phyloP scores from a whole-genome alignment of 2,113 vertebrate species.

The Meriones unguiculatus region DNA sequence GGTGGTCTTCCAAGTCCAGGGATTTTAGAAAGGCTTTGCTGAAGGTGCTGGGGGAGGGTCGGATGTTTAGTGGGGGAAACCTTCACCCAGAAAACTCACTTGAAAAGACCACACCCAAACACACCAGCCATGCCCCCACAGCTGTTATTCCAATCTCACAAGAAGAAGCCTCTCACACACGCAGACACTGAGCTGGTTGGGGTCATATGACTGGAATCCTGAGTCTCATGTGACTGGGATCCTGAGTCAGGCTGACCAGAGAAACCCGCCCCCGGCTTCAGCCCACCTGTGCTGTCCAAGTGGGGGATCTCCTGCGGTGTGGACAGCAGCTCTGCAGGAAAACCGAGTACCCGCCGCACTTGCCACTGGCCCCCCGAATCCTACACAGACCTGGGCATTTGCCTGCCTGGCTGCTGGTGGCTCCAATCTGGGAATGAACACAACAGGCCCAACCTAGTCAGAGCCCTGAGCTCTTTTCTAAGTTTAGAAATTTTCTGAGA shows the following conservation, averaged over 20 bases:
- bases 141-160: too few relatives aligned
- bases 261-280: accelerated
- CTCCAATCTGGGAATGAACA: not conserved
- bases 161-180: not conserved
- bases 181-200: not conserved
- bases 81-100: not conserved
- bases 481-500: conserved; percentile 65
- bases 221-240: not conserved
- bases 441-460: accelerated
- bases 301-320: not conserved
- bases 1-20: not conserved
- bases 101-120: not conserved
- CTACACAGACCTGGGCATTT: not conserved
- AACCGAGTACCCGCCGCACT: accelerated
- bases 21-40: not conserved
- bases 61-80: not conserved
- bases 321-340: not conserved
- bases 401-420: conserved; percentile 47
- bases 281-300: accelerated
- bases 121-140: not conserved
- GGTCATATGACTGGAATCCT: not conserved
- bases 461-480: conserved; percentile 76
- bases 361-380: not conserved
- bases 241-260: not conserved
- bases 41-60: not conserved